phyloP scores from a whole-genome alignment of 1,140 invertebrate genomes.

The Yoshiicerus persimilis region DNA sequence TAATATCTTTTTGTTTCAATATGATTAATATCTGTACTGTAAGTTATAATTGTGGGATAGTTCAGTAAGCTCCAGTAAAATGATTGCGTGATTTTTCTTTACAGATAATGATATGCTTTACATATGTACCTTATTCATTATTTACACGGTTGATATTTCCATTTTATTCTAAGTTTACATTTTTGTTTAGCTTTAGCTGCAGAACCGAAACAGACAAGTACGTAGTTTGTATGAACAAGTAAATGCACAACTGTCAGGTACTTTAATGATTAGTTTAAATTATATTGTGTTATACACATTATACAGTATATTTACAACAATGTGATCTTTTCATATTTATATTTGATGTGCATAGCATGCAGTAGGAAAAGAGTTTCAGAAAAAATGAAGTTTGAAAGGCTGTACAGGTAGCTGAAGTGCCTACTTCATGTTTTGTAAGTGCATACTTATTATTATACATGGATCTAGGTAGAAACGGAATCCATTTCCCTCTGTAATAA shows the following conservation, averaged over 20 bases:
- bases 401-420: background rate
- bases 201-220: no score
- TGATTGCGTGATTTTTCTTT: slow-evolving; percentile 1
- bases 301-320: background rate
- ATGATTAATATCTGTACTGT: background rate
- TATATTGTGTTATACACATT: background rate
- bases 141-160: background rate
- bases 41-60: background rate
- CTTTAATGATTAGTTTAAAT: background rate
- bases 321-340: background rate
- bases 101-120: background rate
- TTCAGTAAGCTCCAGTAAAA: background rate
- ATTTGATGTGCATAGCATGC: background rate
- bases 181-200: background rate
- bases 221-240: no score
- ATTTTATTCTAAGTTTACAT: background rate
- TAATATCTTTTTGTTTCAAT: background rate
- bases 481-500: background rate
- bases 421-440: background rate
- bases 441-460: background rate
- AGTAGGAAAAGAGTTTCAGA: background rate
- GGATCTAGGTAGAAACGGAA: no score
- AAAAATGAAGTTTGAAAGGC: background rate
- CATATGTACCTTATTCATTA: background rate
- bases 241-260: background rate